Base-by-base conservation (phyloP, 2,888 invertebrate genomes). In the Iphiclides podalirius region DNA sequence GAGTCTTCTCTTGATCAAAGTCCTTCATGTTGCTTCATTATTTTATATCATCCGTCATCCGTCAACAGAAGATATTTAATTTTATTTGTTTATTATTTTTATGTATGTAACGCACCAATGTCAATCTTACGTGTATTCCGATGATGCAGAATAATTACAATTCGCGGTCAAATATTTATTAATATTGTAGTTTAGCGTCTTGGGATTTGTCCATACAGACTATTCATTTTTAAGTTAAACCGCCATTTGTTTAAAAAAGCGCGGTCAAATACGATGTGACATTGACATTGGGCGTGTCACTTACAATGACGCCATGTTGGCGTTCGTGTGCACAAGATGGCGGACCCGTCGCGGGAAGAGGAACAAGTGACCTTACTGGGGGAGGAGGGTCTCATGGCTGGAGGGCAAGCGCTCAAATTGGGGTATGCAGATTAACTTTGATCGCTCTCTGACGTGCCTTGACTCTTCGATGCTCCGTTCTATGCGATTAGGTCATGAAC, bases 381-480 rank as follows among this genome's bases (percentile, higher is more conserved):
- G 86, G 98, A 98, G 90, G 98, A 98, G 91, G 96, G 95, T 77
- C 94, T 96, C 81, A 93, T 95, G 86, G 96, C 96, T 79, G 96
- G 96, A 87, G 97, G 97, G 90, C 98, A 98, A 92, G 96, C 97
- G 90, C 94, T 98, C 86, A 97, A 98, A 91, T 93, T 98, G 90
- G 98, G 98, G 98, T 98, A 96, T 95, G 93, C 75, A 63, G 71
- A 72, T 74, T 75, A 71, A 72, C 68, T 74, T 71, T 67, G 70
- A 66, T 59, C 66, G 74, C 78, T 75, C 79, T 67, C 61, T 52
- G 79, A 72, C 72, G 66, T 72, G 80, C 75, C 70, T 79, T 81
- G 79, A 84, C 78, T 76, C 78, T 73, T 66, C 8, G 3, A 20
- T 63, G 64, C 66, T 52, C 52, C 48, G 31, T 17, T 17, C 7